Evolutionary conservation across 2,797 vertebrate species (phyloP).

Genomic region (Steatocranus sp.): DNA sequence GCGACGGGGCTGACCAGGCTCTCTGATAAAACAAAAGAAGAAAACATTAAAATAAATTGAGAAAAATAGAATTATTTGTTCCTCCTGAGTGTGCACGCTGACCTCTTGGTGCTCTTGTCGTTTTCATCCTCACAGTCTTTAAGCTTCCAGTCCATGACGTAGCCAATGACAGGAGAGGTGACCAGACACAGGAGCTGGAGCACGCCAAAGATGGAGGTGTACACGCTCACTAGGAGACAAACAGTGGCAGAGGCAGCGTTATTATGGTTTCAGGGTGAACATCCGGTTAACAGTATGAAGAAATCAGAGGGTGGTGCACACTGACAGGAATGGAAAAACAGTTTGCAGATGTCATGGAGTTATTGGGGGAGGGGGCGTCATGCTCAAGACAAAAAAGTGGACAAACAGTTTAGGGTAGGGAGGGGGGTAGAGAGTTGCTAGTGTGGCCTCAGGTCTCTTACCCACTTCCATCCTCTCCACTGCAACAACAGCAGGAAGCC

Average conservation of each 20-base stretch:
- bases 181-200: slow-evolving; percentile 93
- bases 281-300: background rate
- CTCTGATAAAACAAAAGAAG: slow-evolving; percentile 57
- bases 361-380: background rate
- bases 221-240: slow-evolving; percentile 84
- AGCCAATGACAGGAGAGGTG: slow-evolving; percentile 94
- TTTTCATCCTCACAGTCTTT: slow-evolving; percentile 89
- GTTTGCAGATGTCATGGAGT: background rate
- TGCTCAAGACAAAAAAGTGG: slow-evolving; percentile 12
- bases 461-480: slow-evolving; percentile 80
- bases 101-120: slow-evolving; percentile 76
- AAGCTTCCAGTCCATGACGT: slow-evolving; percentile 96
- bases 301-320: background rate
- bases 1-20: slow-evolving; percentile 81
- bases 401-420: slow-evolving; percentile 6
- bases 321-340: background rate
- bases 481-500: slow-evolving; percentile 65
- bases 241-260: background rate
- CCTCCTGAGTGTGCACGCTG: background rate
- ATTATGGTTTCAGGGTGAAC: background rate
- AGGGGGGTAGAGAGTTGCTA: background rate
- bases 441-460: slow-evolving; percentile 68
- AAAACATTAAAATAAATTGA: accelerated
- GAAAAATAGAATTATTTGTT: background rate
- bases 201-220: slow-evolving; percentile 95